These are phyloP conservation scores for Drosophila sp. DNA, from an alignment of 1,140 invertebrate genomes.

Conservation along the genomic window DNA sequence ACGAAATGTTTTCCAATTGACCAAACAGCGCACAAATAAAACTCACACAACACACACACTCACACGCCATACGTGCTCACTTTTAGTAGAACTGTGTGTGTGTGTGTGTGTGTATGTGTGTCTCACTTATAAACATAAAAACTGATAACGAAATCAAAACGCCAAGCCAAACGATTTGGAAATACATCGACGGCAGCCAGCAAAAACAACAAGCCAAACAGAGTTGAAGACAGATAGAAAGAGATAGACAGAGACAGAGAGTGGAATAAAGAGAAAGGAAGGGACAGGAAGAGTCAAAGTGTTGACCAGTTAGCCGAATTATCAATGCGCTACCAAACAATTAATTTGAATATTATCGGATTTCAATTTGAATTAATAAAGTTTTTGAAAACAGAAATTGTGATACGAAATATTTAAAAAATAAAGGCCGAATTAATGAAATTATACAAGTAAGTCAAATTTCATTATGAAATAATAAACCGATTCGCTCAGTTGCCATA, in stretches of 20 bases:
- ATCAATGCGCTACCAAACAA: constrained; percentile 9
- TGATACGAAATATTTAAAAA: too few species aligned
- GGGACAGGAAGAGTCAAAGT: neutral
- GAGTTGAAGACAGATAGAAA: neutral
- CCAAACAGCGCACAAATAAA: constrained; percentile 80
- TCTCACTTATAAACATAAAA: constrained; percentile 80
- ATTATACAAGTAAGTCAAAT: too few species aligned
- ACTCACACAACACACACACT: constrained; percentile 51
- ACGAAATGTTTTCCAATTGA: constrained; percentile 82
- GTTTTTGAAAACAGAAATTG: too few species aligned
- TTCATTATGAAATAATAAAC: too few species aligned
- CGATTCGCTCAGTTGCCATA: too few species aligned
- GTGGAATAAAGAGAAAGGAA: neutral
- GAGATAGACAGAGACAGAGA: neutral
- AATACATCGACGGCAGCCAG: constrained; percentile 68
- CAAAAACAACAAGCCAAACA: constrained; percentile 21
- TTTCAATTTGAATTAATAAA: too few species aligned
- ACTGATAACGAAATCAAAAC: constrained; percentile 83
- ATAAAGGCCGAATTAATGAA: too few species aligned
- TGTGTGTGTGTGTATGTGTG: constrained; percentile 41
- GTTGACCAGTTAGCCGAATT: neutral
- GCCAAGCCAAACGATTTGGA: constrained; percentile 79
- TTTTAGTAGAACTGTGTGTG: constrained; percentile 4
- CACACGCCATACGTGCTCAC: constrained; percentile 7
- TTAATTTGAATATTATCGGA: too few species aligned